A percentile compares a stretch with the other conserved stretches of the same genome.
Evolutionary conservation across 2,888 invertebrate species (phyloP).

Genomic region (Trichopria drosophilae): DNA sequence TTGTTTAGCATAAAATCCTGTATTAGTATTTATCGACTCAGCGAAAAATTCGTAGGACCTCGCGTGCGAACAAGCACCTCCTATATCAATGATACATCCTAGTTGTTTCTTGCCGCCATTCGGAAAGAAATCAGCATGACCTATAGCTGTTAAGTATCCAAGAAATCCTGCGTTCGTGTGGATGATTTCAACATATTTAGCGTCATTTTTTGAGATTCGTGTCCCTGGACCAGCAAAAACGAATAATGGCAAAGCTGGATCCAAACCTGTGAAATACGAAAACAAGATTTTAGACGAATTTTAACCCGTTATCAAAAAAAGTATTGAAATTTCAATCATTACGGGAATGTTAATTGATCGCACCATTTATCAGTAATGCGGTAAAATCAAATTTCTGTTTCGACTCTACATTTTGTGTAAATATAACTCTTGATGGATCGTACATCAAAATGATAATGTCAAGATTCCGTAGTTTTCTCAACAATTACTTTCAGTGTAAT

Average conservation of each 20-base stretch:
- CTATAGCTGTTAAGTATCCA: constrained; percentile 49
- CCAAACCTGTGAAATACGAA: constrained; percentile 50
- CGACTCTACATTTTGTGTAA: too few species aligned
- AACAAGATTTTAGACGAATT: not conserved
- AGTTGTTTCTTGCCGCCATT: constrained; percentile 54
- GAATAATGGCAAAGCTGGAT: constrained; percentile 55
- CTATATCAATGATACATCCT: constrained; percentile 41
- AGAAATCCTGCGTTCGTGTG: constrained; percentile 54
- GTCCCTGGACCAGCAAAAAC: constrained; percentile 31
- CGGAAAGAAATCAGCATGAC: constrained; percentile 56
- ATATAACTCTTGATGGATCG: too few species aligned
- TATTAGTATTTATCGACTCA: constrained; percentile 45
- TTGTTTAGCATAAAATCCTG: constrained; percentile 31
- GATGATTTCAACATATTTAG: constrained; percentile 53
- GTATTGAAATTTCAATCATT: not conserved
- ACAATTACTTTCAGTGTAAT: too few species aligned
- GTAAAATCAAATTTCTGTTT: too few species aligned
- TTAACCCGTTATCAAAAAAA: not conserved
- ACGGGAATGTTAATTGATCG: too few species aligned
- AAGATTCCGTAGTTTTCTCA: too few species aligned
- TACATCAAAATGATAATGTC: too few species aligned
- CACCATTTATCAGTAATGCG: too few species aligned
- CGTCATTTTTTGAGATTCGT: constrained; percentile 52
- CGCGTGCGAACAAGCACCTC: constrained; percentile 48
- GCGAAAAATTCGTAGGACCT: constrained; percentile 47